Percentiles rank a stretch among this genome's conserved stretches.
These are phyloP conservation scores for Ispidina picta DNA, from an alignment of 2,797 vertebrate genomes.

Conservation along the genomic window DNA sequence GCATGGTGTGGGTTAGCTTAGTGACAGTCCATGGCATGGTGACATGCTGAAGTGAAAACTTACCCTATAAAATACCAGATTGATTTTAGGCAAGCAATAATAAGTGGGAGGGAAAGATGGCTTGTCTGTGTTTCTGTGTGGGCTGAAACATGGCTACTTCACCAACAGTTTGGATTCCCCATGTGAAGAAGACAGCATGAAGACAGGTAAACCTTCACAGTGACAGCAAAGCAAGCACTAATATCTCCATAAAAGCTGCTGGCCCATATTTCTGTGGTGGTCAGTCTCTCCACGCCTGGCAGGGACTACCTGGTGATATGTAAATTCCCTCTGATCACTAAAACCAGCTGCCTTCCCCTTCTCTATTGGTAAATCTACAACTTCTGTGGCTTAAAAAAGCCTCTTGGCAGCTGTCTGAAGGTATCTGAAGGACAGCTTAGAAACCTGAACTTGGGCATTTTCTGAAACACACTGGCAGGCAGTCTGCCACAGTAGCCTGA, in stretches of 20 bases:
- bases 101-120: not conserved
- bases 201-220: not conserved
- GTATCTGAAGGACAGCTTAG: conserved; percentile 8
- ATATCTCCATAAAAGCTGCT: not conserved
- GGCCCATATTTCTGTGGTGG: not conserved
- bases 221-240: not conserved
- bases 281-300: not conserved
- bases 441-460: conserved; percentile 26
- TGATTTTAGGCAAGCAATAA: not conserved
- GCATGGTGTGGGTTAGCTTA: not conserved
- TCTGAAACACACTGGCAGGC: not conserved
- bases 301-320: not conserved
- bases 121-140: not conserved
- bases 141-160: not conserved
- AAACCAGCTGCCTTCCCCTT: conserved; percentile 1
- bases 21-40: not conserved
- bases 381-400: not conserved
- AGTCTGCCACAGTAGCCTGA: not conserved
- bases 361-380: not conserved
- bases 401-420: conserved; percentile 7
- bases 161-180: not conserved
- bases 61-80: not conserved
- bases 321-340: not conserved
- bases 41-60: not conserved
- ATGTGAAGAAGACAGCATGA: not conserved